Percentiles rank a stretch among this genome's conserved stretches.
phyloP scores from a whole-genome alignment of 2,888 invertebrate species.

The Sicus ferrugineus region DNA sequence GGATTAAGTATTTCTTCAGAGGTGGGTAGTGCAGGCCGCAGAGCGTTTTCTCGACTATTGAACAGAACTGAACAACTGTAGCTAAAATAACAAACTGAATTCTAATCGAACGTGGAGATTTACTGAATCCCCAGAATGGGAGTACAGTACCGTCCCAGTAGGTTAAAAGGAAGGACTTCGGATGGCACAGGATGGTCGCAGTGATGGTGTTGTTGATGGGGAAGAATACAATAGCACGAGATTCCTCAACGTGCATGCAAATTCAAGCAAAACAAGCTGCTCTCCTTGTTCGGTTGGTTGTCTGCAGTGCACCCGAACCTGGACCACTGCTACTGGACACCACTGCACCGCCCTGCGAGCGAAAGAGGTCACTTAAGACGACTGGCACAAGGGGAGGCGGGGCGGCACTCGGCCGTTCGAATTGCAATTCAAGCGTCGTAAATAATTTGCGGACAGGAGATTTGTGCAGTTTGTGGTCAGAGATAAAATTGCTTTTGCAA shows the following conservation, averaged over 20 bases:
- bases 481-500: slow-evolving; percentile 19
- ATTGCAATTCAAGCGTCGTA: slow-evolving; percentile 24
- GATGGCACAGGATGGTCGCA: no score
- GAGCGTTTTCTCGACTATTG: no score
- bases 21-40: no score
- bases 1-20: no score
- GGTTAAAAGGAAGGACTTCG: background rate
- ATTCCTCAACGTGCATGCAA: background rate
- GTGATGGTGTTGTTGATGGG: background rate
- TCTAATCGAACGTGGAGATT: no score
- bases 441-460: slow-evolving; percentile 19
- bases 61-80: no score
- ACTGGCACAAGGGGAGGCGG: background rate
- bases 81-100: no score
- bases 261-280: slow-evolving; percentile 10
- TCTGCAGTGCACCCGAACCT: background rate
- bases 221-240: background rate
- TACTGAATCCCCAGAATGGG: no score
- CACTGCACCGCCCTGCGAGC: background rate
- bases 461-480: slow-evolving; percentile 27
- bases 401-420: background rate
- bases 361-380: background rate
- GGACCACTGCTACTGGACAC: background rate
- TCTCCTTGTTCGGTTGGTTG: background rate
- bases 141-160: no score